Evolutionary conservation across 2,888 invertebrate species (phyloP).

Genomic region (Micoletzkya japonica): DNA sequence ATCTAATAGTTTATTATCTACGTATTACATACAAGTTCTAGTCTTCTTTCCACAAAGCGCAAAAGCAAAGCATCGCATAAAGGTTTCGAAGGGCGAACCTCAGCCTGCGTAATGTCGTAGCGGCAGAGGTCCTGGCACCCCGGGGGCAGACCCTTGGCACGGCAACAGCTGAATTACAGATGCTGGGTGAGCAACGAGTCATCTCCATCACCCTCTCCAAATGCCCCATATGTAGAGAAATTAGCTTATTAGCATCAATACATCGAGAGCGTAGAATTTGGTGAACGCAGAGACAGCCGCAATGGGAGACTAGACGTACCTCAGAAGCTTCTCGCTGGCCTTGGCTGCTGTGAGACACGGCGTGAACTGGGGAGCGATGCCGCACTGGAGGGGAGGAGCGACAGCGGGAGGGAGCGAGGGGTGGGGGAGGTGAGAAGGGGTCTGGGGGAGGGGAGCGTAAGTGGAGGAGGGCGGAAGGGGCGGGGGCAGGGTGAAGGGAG

Average conservation of each 20-base stretch:
- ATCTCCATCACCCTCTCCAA: neutral
- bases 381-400: constrained; percentile 36
- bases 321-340: constrained; percentile 23
- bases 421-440: neutral
- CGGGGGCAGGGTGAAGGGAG: constrained; percentile 18
- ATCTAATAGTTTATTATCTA: neutral
- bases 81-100: no score
- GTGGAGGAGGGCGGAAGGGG: neutral
- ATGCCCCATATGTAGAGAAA: neutral
- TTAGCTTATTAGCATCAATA: no score
- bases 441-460: constrained; percentile 20
- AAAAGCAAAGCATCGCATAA: no score
- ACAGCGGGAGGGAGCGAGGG: neutral
- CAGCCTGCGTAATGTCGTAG: constrained; percentile 59
- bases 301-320: neutral
- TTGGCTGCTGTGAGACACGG: constrained; percentile 52
- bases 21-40: no score
- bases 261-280: no score
- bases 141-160: constrained; percentile 49
- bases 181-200: neutral
- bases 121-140: constrained; percentile 58
- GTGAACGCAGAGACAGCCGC: no score
- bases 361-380: constrained; percentile 52
- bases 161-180: constrained; percentile 40
- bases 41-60: no score